Evolutionary conservation across 1,140 invertebrate species (phyloP).

Genomic region (Drosophila saltans): DNA sequence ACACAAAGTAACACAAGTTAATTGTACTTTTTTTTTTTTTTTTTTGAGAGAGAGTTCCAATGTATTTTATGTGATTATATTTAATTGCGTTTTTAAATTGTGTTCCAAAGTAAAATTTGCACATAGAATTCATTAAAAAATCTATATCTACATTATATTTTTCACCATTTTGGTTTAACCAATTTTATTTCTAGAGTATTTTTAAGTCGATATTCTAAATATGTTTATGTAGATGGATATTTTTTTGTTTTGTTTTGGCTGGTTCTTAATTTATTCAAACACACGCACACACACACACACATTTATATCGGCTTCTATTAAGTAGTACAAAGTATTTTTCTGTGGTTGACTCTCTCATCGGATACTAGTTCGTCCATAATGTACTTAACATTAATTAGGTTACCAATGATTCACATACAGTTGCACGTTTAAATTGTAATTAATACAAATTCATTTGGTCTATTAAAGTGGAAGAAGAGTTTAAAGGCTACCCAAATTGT

Average conservation of each 20-base stretch:
- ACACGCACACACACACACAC: neutral
- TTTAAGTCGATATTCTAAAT: neutral
- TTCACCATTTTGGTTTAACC: too few species aligned
- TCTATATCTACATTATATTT: too few species aligned
- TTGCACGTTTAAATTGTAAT: conserved; percentile 3
- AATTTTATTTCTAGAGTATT: neutral
- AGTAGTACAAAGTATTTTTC: conserved; percentile 6
- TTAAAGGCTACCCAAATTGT: neutral
- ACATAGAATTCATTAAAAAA: too few species aligned
- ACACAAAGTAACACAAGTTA: too few species aligned
- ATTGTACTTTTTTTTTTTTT: too few species aligned
- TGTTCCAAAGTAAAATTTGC: too few species aligned
- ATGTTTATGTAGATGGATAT: neutral
- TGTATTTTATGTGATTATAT: too few species aligned
- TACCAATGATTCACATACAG: neutral
- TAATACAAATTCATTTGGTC: neutral
- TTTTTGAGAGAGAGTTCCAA: too few species aligned
- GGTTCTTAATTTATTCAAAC: neutral
- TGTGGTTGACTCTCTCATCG: neutral
- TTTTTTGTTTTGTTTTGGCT: neutral
- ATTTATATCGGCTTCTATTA: neutral
- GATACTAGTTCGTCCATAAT: neutral
- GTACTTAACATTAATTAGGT: conserved; percentile 21
- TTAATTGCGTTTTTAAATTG: too few species aligned
- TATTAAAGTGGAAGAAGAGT: neutral